A percentile compares a stretch with the other conserved stretches of the same genome.
Conservation (phyloP, 1,140 invertebrate species). For the Lethrus apterus region DNA sequence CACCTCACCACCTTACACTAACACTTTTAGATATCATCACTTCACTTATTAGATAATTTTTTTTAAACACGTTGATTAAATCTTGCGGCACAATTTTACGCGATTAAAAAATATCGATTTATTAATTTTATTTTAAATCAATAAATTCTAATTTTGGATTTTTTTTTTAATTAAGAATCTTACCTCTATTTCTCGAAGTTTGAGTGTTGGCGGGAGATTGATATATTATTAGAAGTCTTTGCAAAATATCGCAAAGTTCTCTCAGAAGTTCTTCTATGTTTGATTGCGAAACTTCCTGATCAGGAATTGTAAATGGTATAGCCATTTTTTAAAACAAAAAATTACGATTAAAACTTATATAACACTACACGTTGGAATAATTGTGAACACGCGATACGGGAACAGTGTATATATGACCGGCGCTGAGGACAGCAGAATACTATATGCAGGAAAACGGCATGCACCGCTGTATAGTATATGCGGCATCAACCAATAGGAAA, state of each 20-base stretch:
- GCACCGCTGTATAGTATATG: slow-evolving; percentile 7
- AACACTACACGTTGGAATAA: neutral
- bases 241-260: slow-evolving; percentile 23
- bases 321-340: slow-evolving; percentile 31
- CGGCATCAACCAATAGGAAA: slow-evolving; percentile 7
- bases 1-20: too few species aligned
- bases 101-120: too few species aligned
- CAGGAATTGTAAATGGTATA: slow-evolving; percentile 40
- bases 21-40: too few species aligned
- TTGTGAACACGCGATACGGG: neutral
- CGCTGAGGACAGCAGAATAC: slow-evolving; percentile 18
- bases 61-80: too few species aligned
- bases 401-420: slow-evolving; percentile 5
- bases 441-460: slow-evolving; percentile 20
- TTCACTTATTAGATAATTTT: too few species aligned
- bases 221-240: slow-evolving; percentile 4
- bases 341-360: neutral
- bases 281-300: slow-evolving; percentile 31
- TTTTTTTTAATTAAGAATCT: too few species aligned
- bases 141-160: too few species aligned
- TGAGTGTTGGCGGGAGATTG: slow-evolving; percentile 9
- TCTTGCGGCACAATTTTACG: too few species aligned
- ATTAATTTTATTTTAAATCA: too few species aligned
- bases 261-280: slow-evolving; percentile 30
- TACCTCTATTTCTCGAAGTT: slow-evolving; percentile 8